phyloP scores from a whole-genome alignment of 2,888 invertebrate species.

The Stegophylla sp. region DNA sequence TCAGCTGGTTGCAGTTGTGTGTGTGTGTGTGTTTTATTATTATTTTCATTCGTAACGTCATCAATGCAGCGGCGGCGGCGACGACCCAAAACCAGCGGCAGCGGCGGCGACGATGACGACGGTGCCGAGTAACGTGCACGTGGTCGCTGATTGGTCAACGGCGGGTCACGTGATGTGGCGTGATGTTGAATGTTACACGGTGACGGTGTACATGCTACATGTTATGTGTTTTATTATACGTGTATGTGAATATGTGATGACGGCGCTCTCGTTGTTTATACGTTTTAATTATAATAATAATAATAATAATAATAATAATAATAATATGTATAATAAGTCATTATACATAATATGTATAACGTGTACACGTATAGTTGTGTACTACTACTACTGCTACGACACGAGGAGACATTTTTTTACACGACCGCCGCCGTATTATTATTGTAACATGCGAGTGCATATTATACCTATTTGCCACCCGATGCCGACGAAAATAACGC shows the following conservation, averaged over 20 bases:
- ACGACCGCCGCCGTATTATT: not conserved
- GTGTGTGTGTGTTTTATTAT: not conserved
- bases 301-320: too few relatives aligned
- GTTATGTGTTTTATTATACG: not conserved
- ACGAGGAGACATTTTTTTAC: not conserved
- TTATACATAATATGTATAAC: too few relatives aligned
- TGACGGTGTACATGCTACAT: too few relatives aligned
- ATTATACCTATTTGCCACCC: not conserved
- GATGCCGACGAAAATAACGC: not conserved
- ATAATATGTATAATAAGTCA: too few relatives aligned
- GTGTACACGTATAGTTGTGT: too few relatives aligned
- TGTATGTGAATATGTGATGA: not conserved
- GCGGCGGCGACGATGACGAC: not conserved
- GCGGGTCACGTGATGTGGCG: slow-evolving; percentile 53
- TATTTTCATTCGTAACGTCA: not conserved
- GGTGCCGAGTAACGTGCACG: not conserved
- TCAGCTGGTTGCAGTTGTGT: too few relatives aligned
- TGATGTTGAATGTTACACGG: slow-evolving; percentile 42
- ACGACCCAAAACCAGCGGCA: slow-evolving; percentile 22
- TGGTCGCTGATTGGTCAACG: slow-evolving; percentile 51
- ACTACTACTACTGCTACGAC: too few relatives aligned
- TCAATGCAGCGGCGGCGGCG: slow-evolving; percentile 62
- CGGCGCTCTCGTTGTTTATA: not conserved
- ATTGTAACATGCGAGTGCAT: too few relatives aligned
- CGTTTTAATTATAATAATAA: too few relatives aligned